Evolutionary conservation across 2,888 invertebrate genomes (phyloP).

Genomic region (Nineta flava): DNA sequence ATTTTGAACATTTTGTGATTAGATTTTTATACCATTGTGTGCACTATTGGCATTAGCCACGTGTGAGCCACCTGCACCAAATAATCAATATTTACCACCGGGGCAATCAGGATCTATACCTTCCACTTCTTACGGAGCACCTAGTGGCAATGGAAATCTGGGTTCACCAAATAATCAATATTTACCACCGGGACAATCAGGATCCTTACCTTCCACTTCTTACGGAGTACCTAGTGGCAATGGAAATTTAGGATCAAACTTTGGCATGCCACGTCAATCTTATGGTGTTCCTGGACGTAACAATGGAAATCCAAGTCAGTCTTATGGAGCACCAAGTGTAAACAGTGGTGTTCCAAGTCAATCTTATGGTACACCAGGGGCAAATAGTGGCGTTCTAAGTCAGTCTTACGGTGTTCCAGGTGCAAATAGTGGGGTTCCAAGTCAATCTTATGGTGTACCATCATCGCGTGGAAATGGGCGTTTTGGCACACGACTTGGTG

Average conservation of each 20-base stretch:
- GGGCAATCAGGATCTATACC: no score
- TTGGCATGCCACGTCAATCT: background rate
- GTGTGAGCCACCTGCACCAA: conserved; percentile 3
- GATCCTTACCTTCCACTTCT: background rate
- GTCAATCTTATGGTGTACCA: conserved; percentile 1
- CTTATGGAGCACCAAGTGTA: background rate
- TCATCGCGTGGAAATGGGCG: background rate
- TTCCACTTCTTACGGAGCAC: no score
- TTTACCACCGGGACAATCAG: background rate
- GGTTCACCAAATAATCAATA: conserved; percentile 1
- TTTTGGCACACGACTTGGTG: background rate
- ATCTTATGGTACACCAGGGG: background rate
- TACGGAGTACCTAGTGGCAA: background rate
- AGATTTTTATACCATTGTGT: background rate
- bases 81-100: no score
- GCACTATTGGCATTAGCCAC: background rate
- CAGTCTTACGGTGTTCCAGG: background rate
- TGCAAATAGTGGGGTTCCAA: background rate
- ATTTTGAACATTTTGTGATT: background rate
- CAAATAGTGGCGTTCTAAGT: background rate
- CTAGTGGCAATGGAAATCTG: no score
- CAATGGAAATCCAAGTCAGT: background rate
- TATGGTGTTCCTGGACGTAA: background rate
- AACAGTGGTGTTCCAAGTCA: background rate
- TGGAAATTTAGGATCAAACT: background rate